Evolutionary conservation across 2,888 invertebrate genomes (phyloP), one percentile per base, ranked within the genome.

Genomic region (Synergus laeviventris): DNA sequence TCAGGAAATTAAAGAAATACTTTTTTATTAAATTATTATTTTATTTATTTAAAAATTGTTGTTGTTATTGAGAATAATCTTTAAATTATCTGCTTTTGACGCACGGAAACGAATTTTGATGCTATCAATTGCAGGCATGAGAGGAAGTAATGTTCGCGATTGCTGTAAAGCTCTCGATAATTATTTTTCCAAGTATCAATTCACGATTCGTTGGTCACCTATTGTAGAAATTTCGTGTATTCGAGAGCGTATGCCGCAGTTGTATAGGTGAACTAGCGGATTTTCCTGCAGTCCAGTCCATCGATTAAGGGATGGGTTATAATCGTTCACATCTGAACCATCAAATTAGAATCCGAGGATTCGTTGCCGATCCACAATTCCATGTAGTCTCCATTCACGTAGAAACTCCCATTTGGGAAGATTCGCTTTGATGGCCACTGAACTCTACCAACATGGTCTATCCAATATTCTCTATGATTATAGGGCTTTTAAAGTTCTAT

Each of bases 291-390:
- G 16, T 42, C n/a, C 18, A 18, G 16, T 42, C n/a, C 18, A 18
- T 4, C 21, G 56, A 56, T 56, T 11, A 56, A 56, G 2, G 8
- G 21, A 42, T 21, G 64, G 21, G 12, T 45, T 75, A 78, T 82
- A 82, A 80, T 81, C 79, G 79, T 75, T 80, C 81, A 75, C 73
- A 76, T 73, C 73, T 80, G 79, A 80, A 82, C 78, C 66, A 66
- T 77, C 74, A 76, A 73, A 77, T 81, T 74, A 80, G 66, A 78
- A 78, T 78, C 77, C 70, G 38, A n/a, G 49, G 54, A 64, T 39
- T 62, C n/a, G 12, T 64, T 64, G 14, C 39, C 14, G 39, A 61
- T 61, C n/a, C 36, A 38, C 36, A 61, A n/a, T 36, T 36, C n/a
- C 31, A 38, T 61, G 36, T 18, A 39, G 12, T 7, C 24, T 42